Base-by-base conservation (phyloP, 2,888 invertebrate species). In the Eristalinus sepulchralis region DNA sequence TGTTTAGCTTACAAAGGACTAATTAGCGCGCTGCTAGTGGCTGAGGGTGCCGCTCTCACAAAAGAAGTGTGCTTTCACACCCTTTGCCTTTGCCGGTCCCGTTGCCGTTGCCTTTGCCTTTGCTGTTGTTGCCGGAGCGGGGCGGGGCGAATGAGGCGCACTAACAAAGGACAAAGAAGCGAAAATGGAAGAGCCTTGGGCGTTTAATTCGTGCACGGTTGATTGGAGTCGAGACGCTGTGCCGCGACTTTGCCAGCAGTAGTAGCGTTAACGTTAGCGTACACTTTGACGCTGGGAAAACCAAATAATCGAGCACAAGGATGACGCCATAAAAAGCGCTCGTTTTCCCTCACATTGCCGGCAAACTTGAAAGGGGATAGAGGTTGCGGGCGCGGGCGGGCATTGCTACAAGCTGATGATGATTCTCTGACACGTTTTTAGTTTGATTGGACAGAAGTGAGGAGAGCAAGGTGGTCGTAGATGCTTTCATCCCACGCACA, bases 21-120 rank as follows among this genome's bases (percentile, higher is more conserved):
- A 85, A 85, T 85, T 85, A 85, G 72, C 68, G 84, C 72, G 11
- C 84, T 68, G 81, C 76, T 81, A 85, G 72, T 77, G 84, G 84
- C 66, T 77, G 68, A 81, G 47, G 81, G 84, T 59, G 76, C 72
- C 63, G 33, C 53, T 64, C 59, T 39, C 75, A 59, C 77, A 77
- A 81, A 81, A 71, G 62, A 68, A 72, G 76, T 68, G 81, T 81
- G 81, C 47, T 47, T 47, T 47, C 47, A 47, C 47, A 47, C 47
- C 47, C 47, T 47, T 47, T 47, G 47, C 47, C 47, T 27, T 27
- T 27, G 27, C 27, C 27, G 2, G 2, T 27, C 27, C 2, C 5
- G 27, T 27, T 27, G 27, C 27, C 5, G 27, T 27, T 27, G 27
- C 27, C 27, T 2, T 27, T 27, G 27, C 2, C 27, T n/a, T n/a